Conservation (phyloP, 2,888 invertebrate species). For the Tinea semifulvella region DNA sequence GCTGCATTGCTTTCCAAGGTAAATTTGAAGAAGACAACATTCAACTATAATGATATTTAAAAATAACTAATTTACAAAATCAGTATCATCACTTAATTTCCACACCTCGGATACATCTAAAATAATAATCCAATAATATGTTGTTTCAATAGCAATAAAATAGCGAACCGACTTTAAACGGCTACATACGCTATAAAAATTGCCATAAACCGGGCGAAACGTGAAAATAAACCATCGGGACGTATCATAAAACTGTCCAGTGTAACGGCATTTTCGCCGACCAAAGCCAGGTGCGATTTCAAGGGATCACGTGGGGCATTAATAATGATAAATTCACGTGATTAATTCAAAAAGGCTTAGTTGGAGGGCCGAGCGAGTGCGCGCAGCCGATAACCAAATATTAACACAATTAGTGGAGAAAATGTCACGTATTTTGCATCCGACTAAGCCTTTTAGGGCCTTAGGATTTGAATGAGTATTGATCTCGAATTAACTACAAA, state of each 20-base stretch:
- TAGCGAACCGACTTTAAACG: neutral
- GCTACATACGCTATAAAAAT: slow-evolving; percentile 31
- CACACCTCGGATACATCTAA: too few species aligned
- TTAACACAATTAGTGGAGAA: slow-evolving; percentile 60
- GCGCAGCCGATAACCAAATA: slow-evolving; percentile 65
- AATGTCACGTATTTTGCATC: slow-evolving; percentile 11
- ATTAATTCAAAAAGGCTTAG: slow-evolving; percentile 60
- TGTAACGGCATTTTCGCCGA: slow-evolving; percentile 14
- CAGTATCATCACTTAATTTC: too few species aligned
- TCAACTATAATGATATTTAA: too few species aligned
- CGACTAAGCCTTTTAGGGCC: slow-evolving; percentile 11
- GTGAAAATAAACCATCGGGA: slow-evolving; percentile 44
- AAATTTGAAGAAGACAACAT: too few species aligned
- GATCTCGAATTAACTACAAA: neutral
- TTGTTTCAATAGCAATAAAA: slow-evolving; percentile 3
- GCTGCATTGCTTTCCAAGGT: too few species aligned
- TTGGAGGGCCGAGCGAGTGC: slow-evolving; percentile 43
- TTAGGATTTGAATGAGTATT: slow-evolving; percentile 1
- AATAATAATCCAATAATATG: too few species aligned
- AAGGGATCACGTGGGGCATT: slow-evolving; percentile 46
- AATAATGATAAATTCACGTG: slow-evolving; percentile 65
- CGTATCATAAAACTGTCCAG: slow-evolving; percentile 52
- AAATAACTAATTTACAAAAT: too few species aligned
- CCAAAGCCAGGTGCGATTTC: slow-evolving; percentile 9
- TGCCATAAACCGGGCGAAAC: slow-evolving; percentile 48